A percentile compares a stretch with the other conserved stretches of the same genome.
Conservation (phyloP, 2,113 vertebrate species). For the Eudyptes chrysolophus region DNA sequence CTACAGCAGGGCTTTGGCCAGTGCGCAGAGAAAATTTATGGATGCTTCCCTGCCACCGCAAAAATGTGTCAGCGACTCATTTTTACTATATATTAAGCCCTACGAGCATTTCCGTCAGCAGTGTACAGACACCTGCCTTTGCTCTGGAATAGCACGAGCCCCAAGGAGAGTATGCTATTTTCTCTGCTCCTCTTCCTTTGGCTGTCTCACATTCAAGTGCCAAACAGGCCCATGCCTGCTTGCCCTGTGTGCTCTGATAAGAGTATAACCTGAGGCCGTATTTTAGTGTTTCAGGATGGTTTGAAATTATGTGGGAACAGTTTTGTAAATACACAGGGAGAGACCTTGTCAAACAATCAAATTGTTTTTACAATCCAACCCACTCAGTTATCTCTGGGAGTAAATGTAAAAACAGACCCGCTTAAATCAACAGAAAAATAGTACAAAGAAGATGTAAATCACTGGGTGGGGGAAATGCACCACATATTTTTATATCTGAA, state of each 20-base stretch:
- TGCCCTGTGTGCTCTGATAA: neutral
- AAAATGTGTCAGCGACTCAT: neutral
- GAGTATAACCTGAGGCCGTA: neutral
- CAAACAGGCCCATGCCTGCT: slow-evolving; percentile 15
- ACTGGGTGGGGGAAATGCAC: slow-evolving; percentile 9
- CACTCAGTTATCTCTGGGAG: slow-evolving; percentile 36
- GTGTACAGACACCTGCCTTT: neutral
- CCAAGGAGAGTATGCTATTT: neutral
- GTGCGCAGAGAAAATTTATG: neutral
- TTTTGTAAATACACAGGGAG: slow-evolving; percentile 44
- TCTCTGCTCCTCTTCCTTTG: neutral
- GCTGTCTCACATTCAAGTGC: neutral
- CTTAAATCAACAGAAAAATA: slow-evolving; percentile 41
- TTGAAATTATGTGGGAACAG: slow-evolving; percentile 51
- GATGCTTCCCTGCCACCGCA: neutral
- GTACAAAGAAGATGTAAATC: slow-evolving; percentile 22
- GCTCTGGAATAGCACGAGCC: neutral
- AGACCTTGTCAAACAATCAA: slow-evolving; percentile 52
- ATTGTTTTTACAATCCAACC: slow-evolving; percentile 43
- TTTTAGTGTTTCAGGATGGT: slow-evolving; percentile 1
- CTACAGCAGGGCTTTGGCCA: neutral
- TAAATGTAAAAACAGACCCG: slow-evolving; percentile 16
- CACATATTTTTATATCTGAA: slow-evolving; percentile 10
- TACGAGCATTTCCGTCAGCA: neutral
- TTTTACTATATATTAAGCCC: neutral